phyloP scores from a whole-genome alignment of 2,113 vertebrate genomes.

The Chrysemys picta region DNA sequence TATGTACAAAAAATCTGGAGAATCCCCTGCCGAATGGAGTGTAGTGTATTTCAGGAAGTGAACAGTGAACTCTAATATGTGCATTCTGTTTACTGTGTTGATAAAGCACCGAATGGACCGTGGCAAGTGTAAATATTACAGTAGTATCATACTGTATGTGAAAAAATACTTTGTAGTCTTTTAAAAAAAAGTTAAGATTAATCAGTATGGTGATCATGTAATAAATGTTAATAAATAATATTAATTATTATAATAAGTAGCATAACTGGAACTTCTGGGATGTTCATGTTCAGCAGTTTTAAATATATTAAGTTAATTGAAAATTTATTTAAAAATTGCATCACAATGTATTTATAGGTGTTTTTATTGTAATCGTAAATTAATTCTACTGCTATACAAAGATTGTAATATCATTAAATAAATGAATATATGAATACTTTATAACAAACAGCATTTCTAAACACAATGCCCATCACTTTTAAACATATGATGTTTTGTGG shows the following conservation, averaged over 20 bases:
- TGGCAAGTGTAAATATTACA: not conserved
- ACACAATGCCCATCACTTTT: not conserved
- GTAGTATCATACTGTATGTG: not conserved
- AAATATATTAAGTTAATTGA: not conserved
- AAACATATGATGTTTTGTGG: not conserved
- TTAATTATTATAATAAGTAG: not conserved
- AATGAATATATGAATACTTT: not conserved
- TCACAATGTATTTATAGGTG: not conserved
- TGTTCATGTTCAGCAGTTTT: not conserved
- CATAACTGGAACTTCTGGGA: not conserved
- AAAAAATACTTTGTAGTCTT: not conserved
- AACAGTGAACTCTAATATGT: not conserved
- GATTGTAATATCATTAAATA: not conserved
- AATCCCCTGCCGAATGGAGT: fast-evolving
- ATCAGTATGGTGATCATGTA: not conserved
- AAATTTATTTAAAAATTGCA: not conserved
- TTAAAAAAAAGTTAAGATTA: not conserved
- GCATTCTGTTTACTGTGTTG: not conserved
- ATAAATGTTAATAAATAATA: not conserved
- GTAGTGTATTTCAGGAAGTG: not conserved
- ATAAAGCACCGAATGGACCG: not conserved
- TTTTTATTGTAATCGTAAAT: not conserved
- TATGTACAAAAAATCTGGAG: not conserved
- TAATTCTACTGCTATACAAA: not conserved
- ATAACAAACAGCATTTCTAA: not conserved